Percentiles rank a stretch among this genome's conserved stretches.
Conservation (phyloP, 2,797 vertebrate genomes). For the Cyprinodon diabolis region DNA sequence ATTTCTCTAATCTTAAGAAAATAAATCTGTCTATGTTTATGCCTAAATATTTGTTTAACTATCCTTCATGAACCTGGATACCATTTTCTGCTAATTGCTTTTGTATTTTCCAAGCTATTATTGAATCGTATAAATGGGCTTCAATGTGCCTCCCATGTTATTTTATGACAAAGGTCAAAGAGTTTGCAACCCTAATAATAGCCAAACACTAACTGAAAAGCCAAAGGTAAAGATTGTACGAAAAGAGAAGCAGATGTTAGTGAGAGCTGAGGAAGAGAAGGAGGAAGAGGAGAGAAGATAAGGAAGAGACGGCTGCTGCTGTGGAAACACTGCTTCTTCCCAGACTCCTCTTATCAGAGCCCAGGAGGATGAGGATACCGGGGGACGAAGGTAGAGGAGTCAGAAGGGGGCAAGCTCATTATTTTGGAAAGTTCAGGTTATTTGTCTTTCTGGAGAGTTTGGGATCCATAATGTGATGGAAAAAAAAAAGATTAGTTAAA, state of each 20-base stretch:
- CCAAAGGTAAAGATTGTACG: conserved; percentile 12
- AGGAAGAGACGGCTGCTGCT: neutral
- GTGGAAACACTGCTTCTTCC: conserved; percentile 49
- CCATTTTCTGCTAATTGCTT: neutral
- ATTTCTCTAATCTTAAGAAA: neutral
- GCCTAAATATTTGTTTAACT: neutral
- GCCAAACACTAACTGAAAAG: neutral
- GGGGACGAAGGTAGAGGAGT: neutral
- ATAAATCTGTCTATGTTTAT: neutral
- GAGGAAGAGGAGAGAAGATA: conserved; percentile 21
- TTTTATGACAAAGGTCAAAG: neutral
- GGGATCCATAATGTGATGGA: neutral
- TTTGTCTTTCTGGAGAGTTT: neutral
- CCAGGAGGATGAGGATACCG: neutral
- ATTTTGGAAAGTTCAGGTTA: neutral
- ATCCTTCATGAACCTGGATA: too few species aligned
- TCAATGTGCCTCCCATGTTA: neutral
- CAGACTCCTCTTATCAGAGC: conserved; percentile 32
- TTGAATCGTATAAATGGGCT: neutral
- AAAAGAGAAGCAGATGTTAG: conserved; percentile 1
- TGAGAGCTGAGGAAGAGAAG: conserved; percentile 16
- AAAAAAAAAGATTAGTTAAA: neutral
- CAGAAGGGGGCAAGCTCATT: neutral
- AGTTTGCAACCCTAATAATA: neutral
- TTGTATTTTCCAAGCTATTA: neutral